phyloP scores from a whole-genome alignment of 2,113 vertebrate species.

The Bos javanicus region DNA sequence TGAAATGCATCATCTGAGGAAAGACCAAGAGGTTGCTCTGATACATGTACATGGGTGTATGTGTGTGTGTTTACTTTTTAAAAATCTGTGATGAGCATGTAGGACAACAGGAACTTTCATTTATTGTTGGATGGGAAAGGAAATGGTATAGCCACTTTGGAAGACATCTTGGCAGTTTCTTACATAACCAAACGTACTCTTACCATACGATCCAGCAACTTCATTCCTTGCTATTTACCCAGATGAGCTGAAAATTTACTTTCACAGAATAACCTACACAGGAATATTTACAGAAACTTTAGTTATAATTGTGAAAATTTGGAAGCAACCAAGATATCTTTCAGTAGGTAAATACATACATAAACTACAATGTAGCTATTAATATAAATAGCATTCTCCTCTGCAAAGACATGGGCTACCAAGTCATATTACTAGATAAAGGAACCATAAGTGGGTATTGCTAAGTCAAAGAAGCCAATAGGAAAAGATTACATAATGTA shows the following conservation, averaged over 20 bases:
- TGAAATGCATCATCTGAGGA: not conserved
- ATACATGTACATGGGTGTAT: rapidly evolving
- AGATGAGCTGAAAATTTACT: not conserved
- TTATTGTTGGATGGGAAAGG: not conserved
- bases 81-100: not conserved
- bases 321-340: not conserved
- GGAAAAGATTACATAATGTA: not conserved
- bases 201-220: not conserved
- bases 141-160: not conserved
- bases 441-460: not conserved
- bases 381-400: not conserved
- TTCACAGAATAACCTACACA: not conserved
- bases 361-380: not conserved
- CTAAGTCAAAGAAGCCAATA: not conserved
- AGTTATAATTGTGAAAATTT: not conserved
- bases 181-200: not conserved
- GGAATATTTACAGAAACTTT: not conserved
- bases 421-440: not conserved
- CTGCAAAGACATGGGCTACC: not conserved
- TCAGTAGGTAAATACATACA: not conserved
- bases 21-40: not conserved
- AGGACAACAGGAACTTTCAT: not conserved
- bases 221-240: not conserved
- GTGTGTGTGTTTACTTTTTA: not conserved
- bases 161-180: not conserved